Conservation (phyloP, 2,113 vertebrate species). For the Nothobranchius furzeri region DNA sequence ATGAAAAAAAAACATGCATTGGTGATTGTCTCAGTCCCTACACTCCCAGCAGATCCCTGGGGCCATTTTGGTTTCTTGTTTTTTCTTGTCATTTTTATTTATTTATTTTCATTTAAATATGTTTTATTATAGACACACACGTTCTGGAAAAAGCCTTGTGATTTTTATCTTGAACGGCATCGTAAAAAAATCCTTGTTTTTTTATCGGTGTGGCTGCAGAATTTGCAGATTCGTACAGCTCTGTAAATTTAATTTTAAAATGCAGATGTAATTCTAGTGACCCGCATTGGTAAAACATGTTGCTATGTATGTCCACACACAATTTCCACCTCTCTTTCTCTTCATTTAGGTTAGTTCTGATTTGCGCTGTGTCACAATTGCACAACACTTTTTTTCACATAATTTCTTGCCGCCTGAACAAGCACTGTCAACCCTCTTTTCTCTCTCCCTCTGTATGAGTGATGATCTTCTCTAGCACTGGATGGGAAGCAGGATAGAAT, state of each 20-base stretch:
- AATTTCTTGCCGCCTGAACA: slow-evolving; percentile 29
- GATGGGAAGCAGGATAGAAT: slow-evolving; percentile 62
- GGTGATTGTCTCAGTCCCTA: too few species aligned
- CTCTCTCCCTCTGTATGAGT: slow-evolving; percentile 50
- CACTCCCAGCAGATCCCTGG: too few species aligned
- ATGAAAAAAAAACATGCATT: too few species aligned
- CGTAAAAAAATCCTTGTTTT: background rate
- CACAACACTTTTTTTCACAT: slow-evolving; percentile 6
- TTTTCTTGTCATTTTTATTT: too few species aligned
- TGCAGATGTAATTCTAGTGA: background rate
- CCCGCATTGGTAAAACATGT: too few species aligned
- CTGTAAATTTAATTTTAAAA: background rate
- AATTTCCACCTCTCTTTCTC: background rate
- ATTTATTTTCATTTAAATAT: too few species aligned
- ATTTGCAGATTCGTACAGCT: background rate
- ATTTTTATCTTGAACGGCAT: too few species aligned
- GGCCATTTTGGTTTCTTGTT: too few species aligned
- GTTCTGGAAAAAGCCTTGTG: too few species aligned
- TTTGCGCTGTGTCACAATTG: background rate
- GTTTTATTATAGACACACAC: too few species aligned
- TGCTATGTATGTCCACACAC: background rate
- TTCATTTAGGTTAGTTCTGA: slow-evolving; percentile 4
- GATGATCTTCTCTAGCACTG: slow-evolving; percentile 56
- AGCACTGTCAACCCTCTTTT: slow-evolving; percentile 4
- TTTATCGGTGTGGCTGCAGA: background rate